Base-by-base conservation (phyloP, 2,797 vertebrate species). In the Rhabdophis nuchalis region DNA sequence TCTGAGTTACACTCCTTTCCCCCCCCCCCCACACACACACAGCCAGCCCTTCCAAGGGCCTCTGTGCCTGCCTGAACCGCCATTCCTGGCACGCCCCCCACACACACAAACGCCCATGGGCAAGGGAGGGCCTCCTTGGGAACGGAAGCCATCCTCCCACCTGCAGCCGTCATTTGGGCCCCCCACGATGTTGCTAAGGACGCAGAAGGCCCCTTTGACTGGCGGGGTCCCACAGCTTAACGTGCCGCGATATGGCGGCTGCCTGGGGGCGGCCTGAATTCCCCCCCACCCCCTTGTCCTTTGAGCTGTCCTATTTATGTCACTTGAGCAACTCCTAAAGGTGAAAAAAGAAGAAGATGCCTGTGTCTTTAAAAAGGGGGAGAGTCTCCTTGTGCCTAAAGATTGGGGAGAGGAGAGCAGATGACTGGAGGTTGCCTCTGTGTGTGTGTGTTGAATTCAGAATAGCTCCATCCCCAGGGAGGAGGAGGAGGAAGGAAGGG, bases 311-410 rank as follows among this genome's bases (percentile, higher is more conserved):
- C 97, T 97, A 97, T 97, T 98, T 97, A 97, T 97, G 96, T 97
- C 97, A 96, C 97, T 97, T 96, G 97, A 97, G 97, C 96, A 97
- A 97, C 97, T 97, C 97, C 97, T 97, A 96, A 97, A 98, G 96
- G 97, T 97, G 0, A 1, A 96, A 97, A 97, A 97, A 96, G 96
- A 97, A 97, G 96, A 97, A 97, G 96, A 97, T 96, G 97, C 96
- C 97, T 96, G 93, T 92, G 95, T 95, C 96, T 95, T 18, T 53
- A 5, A 20, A 88, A 94, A 32, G 3, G 87, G 36, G 4, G 91
- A 10, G 46, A 6, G 46, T 50, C 46, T 94, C 92, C 95, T 50
- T 87, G 53, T 36, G n/a, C 14, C 18, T n/a, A 94, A 41, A 93
- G 95, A 94, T 29, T 54, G 7, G 1, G 23, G 36, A 25, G 20